Base-by-base conservation (phyloP, 2,888 invertebrate genomes). In the Lomographa bimaculata region DNA sequence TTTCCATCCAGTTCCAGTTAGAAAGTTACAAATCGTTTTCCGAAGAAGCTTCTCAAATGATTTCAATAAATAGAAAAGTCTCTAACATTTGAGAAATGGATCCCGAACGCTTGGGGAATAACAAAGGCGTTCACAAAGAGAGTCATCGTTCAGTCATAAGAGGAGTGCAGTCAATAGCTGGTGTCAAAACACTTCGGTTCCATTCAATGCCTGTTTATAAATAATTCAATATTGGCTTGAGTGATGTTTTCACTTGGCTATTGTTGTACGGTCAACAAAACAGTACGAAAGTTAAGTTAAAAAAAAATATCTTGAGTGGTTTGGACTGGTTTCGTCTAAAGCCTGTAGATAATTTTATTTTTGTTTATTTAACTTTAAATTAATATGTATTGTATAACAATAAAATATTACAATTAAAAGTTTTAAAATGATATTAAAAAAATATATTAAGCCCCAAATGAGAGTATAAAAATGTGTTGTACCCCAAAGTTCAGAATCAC, bases 121-220 rank as follows among this genome's bases (percentile, higher is more conserved):
- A 73, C 71, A 73, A 71, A 71, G 70, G 49, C 51, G 29, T 33
- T 36, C 66, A 77, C 79, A 79, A 80, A 70, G 71, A 71, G 57
- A 62, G 64, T 71, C 71, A 86, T 89, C 86, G 75, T 64, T 89
- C 86, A 79, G 69, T 76, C 78, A 67, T 76, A 79, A 82, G 82
- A 78, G 60, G 65, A 53, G 56, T 80, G 80, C 80, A 79, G 79
- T 81, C 84, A 85, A 85, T 85, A 67, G 75, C 71, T 66, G 75
- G 77, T 81, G 83, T 83, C 85, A 81, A 76, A 80, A 80, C 71
- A 60, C 61, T 61, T 69, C 69, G 64, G 68, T 68, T 65, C 75
- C 61, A 80, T 84, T 85, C 77, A 84, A 65, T 65, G 60, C 64
- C 71, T 78, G 70, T 78, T 78, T 79, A 80, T 82, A 79, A 82